Evolutionary conservation across 2,888 invertebrate genomes (phyloP).

Genomic region (Pheosia tremula): DNA sequence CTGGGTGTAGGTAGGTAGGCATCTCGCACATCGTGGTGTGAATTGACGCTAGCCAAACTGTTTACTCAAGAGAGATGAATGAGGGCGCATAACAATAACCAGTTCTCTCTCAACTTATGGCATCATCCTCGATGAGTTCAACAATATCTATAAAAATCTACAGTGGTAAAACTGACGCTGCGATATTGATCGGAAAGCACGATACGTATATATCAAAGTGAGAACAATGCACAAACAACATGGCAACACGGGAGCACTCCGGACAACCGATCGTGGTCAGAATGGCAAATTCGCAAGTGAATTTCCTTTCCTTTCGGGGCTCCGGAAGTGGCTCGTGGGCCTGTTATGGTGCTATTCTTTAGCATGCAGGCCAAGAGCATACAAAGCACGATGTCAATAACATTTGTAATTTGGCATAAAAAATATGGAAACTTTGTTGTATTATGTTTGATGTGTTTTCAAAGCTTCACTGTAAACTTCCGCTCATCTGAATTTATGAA

Average conservation of each 20-base stretch:
- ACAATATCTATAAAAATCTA: no score
- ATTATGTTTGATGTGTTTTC: background rate
- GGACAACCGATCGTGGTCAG: constrained; percentile 60
- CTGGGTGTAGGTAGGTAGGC: background rate
- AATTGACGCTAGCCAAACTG: background rate
- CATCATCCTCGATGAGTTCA: no score
- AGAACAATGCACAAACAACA: constrained; percentile 55
- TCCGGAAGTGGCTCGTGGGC: constrained; percentile 69
- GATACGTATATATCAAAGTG: constrained; percentile 2
- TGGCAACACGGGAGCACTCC: constrained; percentile 55
- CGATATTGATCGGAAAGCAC: background rate
- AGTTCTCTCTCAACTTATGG: background rate
- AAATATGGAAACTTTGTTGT: constrained; percentile 12
- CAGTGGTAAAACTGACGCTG: no score
- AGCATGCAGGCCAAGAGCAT: constrained; percentile 53
- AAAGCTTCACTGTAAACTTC: constrained; percentile 10
- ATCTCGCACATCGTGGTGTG: background rate
- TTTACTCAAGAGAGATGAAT: background rate
- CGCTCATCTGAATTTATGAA: constrained; percentile 5
- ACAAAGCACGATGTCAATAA: constrained; percentile 60
- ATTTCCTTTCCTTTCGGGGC: constrained; percentile 78
- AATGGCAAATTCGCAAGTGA: constrained; percentile 69
- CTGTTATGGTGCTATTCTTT: constrained; percentile 60
- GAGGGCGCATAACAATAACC: background rate
- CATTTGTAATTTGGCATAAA: constrained; percentile 36